Conservation (phyloP, 2,888 invertebrate species). For the Gibbula magus region DNA sequence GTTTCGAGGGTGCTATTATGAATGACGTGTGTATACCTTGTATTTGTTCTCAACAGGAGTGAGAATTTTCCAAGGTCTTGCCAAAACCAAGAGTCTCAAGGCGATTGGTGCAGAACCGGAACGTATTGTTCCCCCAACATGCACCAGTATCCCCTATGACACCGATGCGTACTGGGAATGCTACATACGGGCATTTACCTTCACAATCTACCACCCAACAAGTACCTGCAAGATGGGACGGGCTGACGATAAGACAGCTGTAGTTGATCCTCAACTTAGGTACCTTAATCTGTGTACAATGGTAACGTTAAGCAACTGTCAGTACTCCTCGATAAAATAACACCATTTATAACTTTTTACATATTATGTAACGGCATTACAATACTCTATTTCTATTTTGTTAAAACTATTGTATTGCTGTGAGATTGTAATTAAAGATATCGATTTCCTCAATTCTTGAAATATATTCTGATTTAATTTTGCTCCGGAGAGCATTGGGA, state of each 20-base stretch:
- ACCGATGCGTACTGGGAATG: conserved; percentile 52
- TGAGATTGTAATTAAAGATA: too few species aligned
- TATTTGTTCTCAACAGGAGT: neutral
- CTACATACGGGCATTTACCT: conserved; percentile 37
- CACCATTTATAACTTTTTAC: too few species aligned
- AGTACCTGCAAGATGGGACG: conserved; percentile 85
- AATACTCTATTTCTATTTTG: too few species aligned
- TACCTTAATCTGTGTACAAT: conserved; percentile 33
- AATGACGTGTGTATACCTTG: neutral
- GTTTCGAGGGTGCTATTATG: too few species aligned
- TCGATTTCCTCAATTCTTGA: too few species aligned
- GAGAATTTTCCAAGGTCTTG: conserved; percentile 6
- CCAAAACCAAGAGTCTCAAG: conserved; percentile 34
- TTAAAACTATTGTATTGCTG: too few species aligned
- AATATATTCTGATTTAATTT: too few species aligned
- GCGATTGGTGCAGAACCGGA: conserved; percentile 33
- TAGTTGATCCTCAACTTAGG: conserved; percentile 81
- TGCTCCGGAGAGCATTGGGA: too few species aligned
- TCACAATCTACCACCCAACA: conserved; percentile 79
- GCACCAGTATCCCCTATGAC: conserved; percentile 23
- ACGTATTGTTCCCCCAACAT: conserved; percentile 24
- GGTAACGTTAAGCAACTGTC: conserved; percentile 35
- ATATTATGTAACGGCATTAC: too few species aligned
- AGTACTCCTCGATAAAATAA: too few species aligned
- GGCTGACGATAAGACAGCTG: conserved; percentile 76